Percentiles rank a stretch among this genome's conserved stretches.
phyloP scores from a whole-genome alignment of 2,888 invertebrate genomes.

The Meandrusa payeni region DNA sequence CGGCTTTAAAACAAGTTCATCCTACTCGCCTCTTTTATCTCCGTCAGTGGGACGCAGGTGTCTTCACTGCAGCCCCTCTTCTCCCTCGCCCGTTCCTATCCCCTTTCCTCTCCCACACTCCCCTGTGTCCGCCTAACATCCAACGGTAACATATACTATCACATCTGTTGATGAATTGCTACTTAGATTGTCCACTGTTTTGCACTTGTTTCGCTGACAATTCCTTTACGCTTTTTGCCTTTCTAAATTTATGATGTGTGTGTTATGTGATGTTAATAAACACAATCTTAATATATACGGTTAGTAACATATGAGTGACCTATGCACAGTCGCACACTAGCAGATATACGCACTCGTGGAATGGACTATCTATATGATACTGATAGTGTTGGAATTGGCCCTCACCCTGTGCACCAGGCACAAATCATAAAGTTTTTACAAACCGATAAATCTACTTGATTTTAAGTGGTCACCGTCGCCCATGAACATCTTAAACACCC shows the following conservation, averaged over 20 bases:
- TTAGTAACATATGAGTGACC: too few relatives aligned
- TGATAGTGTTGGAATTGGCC: too few relatives aligned
- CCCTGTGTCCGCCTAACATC: slow-evolving; percentile 31
- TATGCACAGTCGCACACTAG: too few relatives aligned
- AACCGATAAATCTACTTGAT: too few relatives aligned
- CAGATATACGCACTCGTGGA: too few relatives aligned
- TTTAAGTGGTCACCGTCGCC: too few relatives aligned
- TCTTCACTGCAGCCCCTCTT: slow-evolving; percentile 38
- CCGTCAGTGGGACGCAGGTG: slow-evolving; percentile 62
- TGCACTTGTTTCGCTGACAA: slow-evolving; percentile 34
- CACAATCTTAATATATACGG: too few relatives aligned
- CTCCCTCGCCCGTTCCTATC: slow-evolving; percentile 31
- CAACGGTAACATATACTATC: slow-evolving; percentile 66
- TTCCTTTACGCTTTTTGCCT: slow-evolving; percentile 17
- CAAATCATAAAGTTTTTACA: too few relatives aligned
- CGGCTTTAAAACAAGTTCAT: slow-evolving; percentile 59
- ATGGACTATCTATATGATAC: too few relatives aligned
- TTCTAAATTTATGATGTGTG: slow-evolving; percentile 16
- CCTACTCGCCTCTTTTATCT: slow-evolving; percentile 54
- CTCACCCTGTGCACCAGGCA: too few relatives aligned
- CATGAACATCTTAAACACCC: too few relatives aligned
- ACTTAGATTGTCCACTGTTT: slow-evolving; percentile 65
- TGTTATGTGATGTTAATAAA: too few relatives aligned
- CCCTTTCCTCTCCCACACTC: slow-evolving; percentile 24
- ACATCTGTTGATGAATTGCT: slow-evolving; percentile 73